phyloP scores from a whole-genome alignment of 2,797 vertebrate genomes.

The Galago senegalensis region DNA sequence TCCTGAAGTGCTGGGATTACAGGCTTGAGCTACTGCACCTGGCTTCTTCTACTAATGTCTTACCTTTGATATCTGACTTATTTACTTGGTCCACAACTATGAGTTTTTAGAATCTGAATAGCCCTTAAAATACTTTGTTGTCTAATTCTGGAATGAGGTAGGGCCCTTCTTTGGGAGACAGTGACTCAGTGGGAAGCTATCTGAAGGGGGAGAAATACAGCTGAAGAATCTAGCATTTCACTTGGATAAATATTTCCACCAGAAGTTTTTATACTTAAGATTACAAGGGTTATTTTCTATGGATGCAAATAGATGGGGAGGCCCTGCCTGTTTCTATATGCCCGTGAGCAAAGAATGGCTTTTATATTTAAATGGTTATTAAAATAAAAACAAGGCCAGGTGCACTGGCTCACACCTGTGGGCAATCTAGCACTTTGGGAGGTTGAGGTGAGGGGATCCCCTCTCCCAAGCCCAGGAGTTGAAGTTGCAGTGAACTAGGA shows the following conservation, averaged over 20 bases:
- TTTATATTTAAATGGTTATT: constrained; percentile 9
- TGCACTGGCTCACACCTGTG: background rate
- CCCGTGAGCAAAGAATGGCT: constrained; percentile 5
- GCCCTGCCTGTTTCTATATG: background rate
- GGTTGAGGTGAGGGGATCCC: background rate
- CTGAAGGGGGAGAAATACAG: background rate
- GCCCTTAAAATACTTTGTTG: constrained; percentile 60
- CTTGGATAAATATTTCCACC: constrained; percentile 47
- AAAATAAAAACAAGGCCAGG: background rate
- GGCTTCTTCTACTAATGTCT: background rate
- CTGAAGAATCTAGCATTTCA: constrained; percentile 7
- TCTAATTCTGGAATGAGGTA: background rate
- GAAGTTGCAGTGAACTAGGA: background rate
- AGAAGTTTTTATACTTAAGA: constrained; percentile 68
- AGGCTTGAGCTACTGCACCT: background rate
- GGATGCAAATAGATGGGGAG: background rate
- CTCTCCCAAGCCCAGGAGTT: background rate
- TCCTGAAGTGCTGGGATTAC: background rate
- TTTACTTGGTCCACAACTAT: background rate
- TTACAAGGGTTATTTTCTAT: background rate
- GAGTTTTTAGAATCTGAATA: constrained; percentile 46
- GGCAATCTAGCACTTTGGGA: background rate
- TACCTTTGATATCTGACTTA: background rate
- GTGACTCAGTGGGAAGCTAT: constrained; percentile 68
- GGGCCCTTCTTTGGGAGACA: background rate